Evolutionary conservation across 1,140 invertebrate species (phyloP), one percentile per base, ranked within the genome.

Genomic region (Conus betulinus): DNA sequence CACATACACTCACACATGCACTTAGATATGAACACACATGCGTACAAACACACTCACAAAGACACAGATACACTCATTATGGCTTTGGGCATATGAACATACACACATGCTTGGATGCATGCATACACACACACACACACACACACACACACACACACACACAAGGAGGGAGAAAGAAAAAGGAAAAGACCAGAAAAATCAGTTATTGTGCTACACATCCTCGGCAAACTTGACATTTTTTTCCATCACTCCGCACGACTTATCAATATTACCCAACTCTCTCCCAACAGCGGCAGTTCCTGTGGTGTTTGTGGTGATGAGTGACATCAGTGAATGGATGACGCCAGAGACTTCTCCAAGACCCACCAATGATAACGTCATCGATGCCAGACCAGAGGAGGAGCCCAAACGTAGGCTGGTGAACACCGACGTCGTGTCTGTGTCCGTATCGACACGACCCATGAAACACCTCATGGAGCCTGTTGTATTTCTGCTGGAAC

Each of bases 341-440:
- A 85, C 71, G 55, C 78, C 83, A 4, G 23, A 53, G 63, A 51
- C 27, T 8, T 81, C 4, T 20, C 11, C 39, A 20, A 60, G 57
- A 8, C 57, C 57, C 15, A 53, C 23, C 51, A n/a, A 84, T 53
- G 53, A 7, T 25, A 84, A 39, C 39, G 63, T 57, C 63, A 83
- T 87, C 57, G 67, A 52, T 57, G 63, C 81, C 88, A 53, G 39
- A 57, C 39, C 55, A 5, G 13, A 20, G 53, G 55, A 25, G 53
- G 52, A 76, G 52, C 52, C 85, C 52, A n/a, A 15, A 4, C 85
- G 71, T 5, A 23, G 85, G 23, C 39, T 98, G 82, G 96, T 99
- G 83, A 98, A 98, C 95, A 98, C 97, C 85, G 97, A 98, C 96
- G 97, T 99, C 39, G 98, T 99, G 93, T 98, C 98, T 51, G 98